A percentile compares a stretch with the other conserved stretches of the same genome.
Conservation (phyloP, 2,888 invertebrate species). For the Lepidonotus clava region DNA sequence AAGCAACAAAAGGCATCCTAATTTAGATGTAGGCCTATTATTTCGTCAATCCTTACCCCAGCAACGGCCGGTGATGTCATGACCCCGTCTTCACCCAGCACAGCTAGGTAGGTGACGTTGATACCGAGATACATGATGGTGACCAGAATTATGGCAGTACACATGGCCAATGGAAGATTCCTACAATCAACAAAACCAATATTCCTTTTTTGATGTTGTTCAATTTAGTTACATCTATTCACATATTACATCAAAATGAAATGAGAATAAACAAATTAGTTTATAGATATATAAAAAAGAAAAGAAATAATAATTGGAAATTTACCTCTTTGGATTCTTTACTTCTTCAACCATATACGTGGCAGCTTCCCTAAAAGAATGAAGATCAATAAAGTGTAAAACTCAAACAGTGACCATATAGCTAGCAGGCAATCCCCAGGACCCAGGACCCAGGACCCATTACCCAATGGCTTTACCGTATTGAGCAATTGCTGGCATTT, state of each 20-base stretch:
- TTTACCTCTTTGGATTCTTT: slow-evolving; percentile 27
- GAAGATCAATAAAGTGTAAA: neutral
- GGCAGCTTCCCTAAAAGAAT: neutral
- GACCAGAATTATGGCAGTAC: neutral
- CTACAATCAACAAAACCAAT: neutral
- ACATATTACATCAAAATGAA: no score
- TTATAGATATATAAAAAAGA: no score
- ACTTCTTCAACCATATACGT: slow-evolving; percentile 14
- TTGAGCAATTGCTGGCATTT: no score
- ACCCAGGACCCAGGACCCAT: no score
- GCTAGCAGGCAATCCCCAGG: no score
- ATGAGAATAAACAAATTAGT: no score
- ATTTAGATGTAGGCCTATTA: neutral
- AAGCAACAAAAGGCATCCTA: neutral
- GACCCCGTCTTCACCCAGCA: slow-evolving; percentile 11
- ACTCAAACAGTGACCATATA: no score
- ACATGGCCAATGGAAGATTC: slow-evolving; percentile 5
- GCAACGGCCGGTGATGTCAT: neutral
- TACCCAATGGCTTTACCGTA: no score
- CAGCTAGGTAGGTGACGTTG: slow-evolving; percentile 25
- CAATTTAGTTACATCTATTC: no score
- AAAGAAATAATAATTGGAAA: no score
- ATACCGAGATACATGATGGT: neutral
- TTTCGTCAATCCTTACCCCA: slow-evolving; percentile 31
- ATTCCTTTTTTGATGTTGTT: no score